A percentile compares a stretch with the other conserved stretches of the same genome.
These are phyloP conservation scores for Leucophora obtusa DNA, from an alignment of 2,888 invertebrate species.

Conservation along the genomic window DNA sequence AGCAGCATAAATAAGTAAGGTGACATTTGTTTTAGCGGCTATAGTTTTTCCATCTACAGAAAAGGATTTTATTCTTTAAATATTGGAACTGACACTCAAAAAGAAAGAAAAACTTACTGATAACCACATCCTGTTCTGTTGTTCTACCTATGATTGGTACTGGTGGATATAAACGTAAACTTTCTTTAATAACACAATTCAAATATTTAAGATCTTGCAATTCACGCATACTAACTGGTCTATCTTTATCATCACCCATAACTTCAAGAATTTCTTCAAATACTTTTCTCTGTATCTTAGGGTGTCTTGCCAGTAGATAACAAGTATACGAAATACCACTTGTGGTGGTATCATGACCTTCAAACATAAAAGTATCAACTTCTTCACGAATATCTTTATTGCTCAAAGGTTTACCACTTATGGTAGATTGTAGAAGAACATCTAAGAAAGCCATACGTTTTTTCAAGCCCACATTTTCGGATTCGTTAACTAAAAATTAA, in stretches of 20 bases:
- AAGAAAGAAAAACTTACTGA: slow-evolving; percentile 67
- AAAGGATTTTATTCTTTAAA: slow-evolving; percentile 14
- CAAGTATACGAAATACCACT: slow-evolving; percentile 80
- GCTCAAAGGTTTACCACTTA: slow-evolving; percentile 81
- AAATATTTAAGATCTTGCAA: slow-evolving; percentile 72
- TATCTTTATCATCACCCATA: slow-evolving; percentile 75
- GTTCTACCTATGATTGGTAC: slow-evolving; percentile 72
- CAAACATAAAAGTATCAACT: slow-evolving; percentile 82
- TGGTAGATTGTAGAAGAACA: slow-evolving; percentile 81
- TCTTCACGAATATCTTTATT: slow-evolving; percentile 83
- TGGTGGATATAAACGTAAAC: slow-evolving; percentile 72
- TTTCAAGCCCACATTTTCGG: slow-evolving; percentile 79
- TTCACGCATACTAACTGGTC: slow-evolving; percentile 67
- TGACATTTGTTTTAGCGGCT: slow-evolving; percentile 69
- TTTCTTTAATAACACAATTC: slow-evolving; percentile 72
- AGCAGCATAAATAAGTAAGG: slow-evolving; percentile 67
- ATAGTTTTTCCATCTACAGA: slow-evolving; percentile 69
- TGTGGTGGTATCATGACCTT: slow-evolving; percentile 82
- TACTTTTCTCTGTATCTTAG: slow-evolving; percentile 79
- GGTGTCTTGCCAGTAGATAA: slow-evolving; percentile 79
- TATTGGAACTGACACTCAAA: too few relatives aligned
- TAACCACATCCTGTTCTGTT: slow-evolving; percentile 60
- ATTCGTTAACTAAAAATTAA: background rate
- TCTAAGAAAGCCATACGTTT: slow-evolving; percentile 84
- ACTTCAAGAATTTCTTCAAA: slow-evolving; percentile 79